Evolutionary conservation across 2,113 vertebrate genomes (phyloP).

Genomic region (Thermophis baileyi): DNA sequence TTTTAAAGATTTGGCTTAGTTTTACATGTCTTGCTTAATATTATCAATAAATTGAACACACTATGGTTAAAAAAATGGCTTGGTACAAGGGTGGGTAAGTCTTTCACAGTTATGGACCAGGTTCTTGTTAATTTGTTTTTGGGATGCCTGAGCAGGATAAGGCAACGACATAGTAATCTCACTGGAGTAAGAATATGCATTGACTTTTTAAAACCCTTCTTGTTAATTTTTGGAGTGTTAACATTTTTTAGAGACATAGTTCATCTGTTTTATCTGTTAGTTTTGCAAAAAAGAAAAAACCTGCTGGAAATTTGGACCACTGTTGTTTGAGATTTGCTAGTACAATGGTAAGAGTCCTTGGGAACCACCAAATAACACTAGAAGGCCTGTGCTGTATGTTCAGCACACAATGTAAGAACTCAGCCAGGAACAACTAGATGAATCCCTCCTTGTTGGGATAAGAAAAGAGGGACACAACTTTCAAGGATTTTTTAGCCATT

Average conservation of each 20-base stretch:
- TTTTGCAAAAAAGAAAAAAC: not conserved
- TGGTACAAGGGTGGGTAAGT: not conserved
- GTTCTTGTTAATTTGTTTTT: not conserved
- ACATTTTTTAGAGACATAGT: not conserved
- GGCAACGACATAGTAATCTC: not conserved
- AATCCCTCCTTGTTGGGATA: not conserved
- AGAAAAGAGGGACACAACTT: not conserved
- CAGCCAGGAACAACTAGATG: not conserved
- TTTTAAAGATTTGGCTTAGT: not conserved
- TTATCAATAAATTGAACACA: not conserved
- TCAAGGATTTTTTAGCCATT: not conserved
- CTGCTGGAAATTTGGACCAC: not conserved
- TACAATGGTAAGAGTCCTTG: not conserved
- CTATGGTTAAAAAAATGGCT: not conserved
- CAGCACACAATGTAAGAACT: not conserved
- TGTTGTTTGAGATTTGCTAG: not conserved
- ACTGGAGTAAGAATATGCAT: not conserved
- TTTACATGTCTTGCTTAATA: not conserved
- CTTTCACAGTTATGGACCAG: not conserved
- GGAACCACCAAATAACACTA: not conserved
- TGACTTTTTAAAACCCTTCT: not conserved
- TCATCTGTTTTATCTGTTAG: not conserved
- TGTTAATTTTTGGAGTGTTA: not conserved
- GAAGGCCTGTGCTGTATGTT: not conserved
- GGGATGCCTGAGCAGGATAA: not conserved